phyloP scores from a whole-genome alignment of 1,140 invertebrate species.

The Nylanderia fulva region DNA sequence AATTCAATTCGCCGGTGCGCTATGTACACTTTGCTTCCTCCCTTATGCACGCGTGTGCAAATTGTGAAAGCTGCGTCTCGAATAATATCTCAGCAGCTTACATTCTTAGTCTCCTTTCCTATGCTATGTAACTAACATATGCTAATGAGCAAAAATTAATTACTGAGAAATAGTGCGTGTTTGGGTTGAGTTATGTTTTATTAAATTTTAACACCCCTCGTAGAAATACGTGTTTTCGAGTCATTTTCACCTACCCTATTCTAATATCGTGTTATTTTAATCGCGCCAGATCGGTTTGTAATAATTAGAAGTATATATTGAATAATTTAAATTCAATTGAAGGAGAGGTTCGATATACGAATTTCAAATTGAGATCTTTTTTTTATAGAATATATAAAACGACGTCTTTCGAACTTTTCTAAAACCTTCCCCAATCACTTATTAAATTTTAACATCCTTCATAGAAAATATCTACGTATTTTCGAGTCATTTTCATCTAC shows the following conservation, averaged over 20 bases:
- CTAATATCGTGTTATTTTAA: background rate
- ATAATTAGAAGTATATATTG: background rate
- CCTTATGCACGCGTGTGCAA: conserved; percentile 16
- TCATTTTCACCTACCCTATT: background rate
- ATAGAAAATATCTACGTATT: background rate
- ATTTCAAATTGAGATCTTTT: no score
- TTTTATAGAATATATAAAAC: no score
- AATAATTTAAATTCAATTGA: background rate
- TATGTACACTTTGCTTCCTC: conserved; percentile 19
- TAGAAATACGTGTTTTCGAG: background rate
- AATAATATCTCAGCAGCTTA: conserved; percentile 25
- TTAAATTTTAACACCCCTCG: no score
- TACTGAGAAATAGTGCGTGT: no score
- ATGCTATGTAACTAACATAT: no score
- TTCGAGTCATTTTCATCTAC: background rate
- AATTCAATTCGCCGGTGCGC: conserved; percentile 46
- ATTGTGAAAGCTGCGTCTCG: conserved; percentile 41
- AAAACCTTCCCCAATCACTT: no score
- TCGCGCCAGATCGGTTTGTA: background rate
- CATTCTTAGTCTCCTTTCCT: conserved; percentile 11
- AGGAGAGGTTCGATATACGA: no score
- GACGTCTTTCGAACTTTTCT: no score
- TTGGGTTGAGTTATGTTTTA: no score
- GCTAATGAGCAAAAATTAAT: no score
- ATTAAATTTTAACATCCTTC: no score